These are phyloP conservation scores for Agriopis leucophaearia DNA, from an alignment of 2,888 invertebrate genomes.

Conservation along the genomic window DNA sequence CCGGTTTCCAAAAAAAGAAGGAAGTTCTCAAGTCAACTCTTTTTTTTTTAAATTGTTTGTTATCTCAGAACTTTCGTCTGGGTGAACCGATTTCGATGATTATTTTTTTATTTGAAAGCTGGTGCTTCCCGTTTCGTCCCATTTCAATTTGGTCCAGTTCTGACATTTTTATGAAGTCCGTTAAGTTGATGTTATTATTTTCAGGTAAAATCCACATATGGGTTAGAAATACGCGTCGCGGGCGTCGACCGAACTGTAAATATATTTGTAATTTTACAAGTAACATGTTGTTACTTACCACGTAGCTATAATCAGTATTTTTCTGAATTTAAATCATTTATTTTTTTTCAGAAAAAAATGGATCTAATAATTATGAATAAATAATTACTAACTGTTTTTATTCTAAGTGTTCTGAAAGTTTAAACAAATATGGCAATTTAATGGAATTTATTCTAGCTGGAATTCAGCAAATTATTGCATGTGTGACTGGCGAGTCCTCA, in stretches of 20 bases:
- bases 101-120: no score
- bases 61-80: no score
- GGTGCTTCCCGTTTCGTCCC: no score
- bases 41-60: no score
- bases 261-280: conserved; percentile 19
- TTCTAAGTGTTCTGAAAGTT: not conserved
- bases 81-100: no score
- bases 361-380: not conserved
- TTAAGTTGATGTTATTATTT: conserved; percentile 10
- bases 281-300: not conserved
- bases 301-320: conserved; percentile 9
- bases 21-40: no score
- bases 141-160: no score
- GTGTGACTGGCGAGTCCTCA: not conserved
- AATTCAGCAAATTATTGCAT: not conserved
- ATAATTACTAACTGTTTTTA: not conserved
- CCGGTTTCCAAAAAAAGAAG: no score
- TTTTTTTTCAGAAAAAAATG: conserved; percentile 7
- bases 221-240: conserved; percentile 19
- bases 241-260: conserved; percentile 32
- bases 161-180: no score
- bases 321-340: conserved; percentile 10
- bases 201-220: conserved; percentile 23
- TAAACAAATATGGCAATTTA: not conserved
- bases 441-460: not conserved